Conservation (phyloP, 2,888 invertebrate genomes). For the Sympetrum striolatum region DNA sequence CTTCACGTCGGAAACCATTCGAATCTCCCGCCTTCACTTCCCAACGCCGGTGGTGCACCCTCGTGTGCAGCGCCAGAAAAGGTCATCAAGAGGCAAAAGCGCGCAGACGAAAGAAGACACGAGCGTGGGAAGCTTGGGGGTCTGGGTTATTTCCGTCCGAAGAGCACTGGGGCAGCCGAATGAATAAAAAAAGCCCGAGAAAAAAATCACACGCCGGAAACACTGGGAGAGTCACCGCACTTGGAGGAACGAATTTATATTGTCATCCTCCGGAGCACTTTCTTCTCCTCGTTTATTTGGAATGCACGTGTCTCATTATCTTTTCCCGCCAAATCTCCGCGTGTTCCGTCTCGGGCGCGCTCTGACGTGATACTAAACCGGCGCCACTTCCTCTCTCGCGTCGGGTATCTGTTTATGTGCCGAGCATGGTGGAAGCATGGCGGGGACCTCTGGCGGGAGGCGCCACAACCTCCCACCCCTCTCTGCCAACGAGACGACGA, state of each 20-base stretch:
- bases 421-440: neutral
- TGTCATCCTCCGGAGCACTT: no score
- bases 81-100: neutral
- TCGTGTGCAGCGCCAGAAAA: neutral
- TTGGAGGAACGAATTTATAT: no score
- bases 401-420: constrained; percentile 11
- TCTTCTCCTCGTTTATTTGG: no score
- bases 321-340: neutral
- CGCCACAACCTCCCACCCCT: neutral
- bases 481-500: neutral
- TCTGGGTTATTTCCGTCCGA: neutral
- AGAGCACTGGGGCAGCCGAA: no score
- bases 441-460: neutral
- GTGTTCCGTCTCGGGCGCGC: neutral
- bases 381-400: neutral
- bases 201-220: no score
- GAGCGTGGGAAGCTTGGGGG: neutral
- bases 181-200: no score
- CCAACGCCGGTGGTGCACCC: neutral
- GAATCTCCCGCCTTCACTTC: neutral
- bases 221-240: no score
- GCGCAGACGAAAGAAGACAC: neutral
- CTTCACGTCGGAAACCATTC: neutral
- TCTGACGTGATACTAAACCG: neutral
- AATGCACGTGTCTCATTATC: no score